phyloP scores from a whole-genome alignment of 2,888 invertebrate species.

The Noctua comes region DNA sequence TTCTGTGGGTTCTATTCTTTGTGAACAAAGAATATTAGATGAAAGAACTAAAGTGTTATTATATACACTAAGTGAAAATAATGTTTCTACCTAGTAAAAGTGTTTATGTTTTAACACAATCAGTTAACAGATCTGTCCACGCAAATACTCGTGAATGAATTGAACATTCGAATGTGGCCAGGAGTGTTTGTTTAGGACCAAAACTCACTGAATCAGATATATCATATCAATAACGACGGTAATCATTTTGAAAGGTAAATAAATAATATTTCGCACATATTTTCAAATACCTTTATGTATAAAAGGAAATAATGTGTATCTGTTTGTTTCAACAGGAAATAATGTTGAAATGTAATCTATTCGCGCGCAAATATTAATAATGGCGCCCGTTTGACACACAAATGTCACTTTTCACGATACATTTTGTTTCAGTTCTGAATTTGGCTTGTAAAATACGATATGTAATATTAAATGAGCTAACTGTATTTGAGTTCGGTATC shows the following conservation, averaged over 20 bases:
- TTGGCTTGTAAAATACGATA: constrained; percentile 47
- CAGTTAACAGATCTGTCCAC: constrained; percentile 12
- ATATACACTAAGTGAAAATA: neutral
- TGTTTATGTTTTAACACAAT: constrained; percentile 17
- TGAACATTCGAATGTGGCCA: constrained; percentile 23
- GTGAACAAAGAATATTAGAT: neutral
- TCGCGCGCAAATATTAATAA: constrained; percentile 15
- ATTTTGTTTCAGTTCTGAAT: constrained; percentile 21
- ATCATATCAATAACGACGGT: constrained; percentile 24
- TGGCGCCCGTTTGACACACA: constrained; percentile 4
- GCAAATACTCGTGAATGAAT: constrained; percentile 41
- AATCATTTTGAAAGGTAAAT: constrained; percentile 9
- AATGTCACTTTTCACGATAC: neutral
- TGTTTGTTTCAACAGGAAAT: neutral
- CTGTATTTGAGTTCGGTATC: constrained; percentile 64
- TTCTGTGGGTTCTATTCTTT: constrained; percentile 15
- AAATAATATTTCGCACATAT: constrained; percentile 4
- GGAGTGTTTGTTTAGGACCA: constrained; percentile 50
- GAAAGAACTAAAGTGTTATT: neutral
- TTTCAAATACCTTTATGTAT: neutral
- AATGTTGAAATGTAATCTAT: constrained; percentile 14
- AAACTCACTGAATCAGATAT: constrained; percentile 14
- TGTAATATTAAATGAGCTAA: constrained; percentile 59
- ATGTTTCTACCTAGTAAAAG: neutral
- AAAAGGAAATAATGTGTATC: constrained; percentile 5